phyloP scores from a whole-genome alignment of 2,888 invertebrate species.

The Serripes groenlandicus region DNA sequence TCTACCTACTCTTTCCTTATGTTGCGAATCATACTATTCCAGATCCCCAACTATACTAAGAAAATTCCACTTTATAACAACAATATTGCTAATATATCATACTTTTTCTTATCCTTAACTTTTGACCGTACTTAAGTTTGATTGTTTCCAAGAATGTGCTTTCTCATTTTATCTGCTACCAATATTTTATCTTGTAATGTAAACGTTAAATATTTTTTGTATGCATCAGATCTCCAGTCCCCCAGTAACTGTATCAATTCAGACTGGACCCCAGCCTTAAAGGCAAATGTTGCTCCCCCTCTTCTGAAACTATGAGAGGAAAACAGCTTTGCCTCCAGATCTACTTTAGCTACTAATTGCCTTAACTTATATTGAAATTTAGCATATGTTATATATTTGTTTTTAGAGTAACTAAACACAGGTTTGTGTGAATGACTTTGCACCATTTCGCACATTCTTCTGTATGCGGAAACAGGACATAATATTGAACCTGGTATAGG shows the following conservation, averaged over 20 bases:
- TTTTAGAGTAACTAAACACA: no score
- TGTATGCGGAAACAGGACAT: not conserved
- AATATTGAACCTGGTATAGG: not conserved
- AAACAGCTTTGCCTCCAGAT: not conserved
- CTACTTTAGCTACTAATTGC: not conserved
- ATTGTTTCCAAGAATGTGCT: no score
- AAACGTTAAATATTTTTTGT: slow-evolving; percentile 3
- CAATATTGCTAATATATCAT: no score
- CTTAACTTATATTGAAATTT: not conserved
- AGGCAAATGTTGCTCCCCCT: not conserved
- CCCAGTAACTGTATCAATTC: not conserved
- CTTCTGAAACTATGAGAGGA: slow-evolving; percentile 7
- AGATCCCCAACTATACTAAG: no score
- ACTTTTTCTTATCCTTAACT: no score
- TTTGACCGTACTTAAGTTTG: no score
- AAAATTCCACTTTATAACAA: no score
- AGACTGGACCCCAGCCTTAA: not conserved
- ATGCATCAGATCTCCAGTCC: slow-evolving; percentile 4
- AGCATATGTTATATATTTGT: not conserved
- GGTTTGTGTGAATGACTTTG: not conserved
- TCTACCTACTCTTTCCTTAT: no score
- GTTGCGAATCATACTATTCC: no score
- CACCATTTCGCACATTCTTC: not conserved
- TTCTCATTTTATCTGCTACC: not conserved
- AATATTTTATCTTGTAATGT: not conserved